phyloP scores from a whole-genome alignment of 2,888 invertebrate species.

The Disparrhopalites patrizii region DNA sequence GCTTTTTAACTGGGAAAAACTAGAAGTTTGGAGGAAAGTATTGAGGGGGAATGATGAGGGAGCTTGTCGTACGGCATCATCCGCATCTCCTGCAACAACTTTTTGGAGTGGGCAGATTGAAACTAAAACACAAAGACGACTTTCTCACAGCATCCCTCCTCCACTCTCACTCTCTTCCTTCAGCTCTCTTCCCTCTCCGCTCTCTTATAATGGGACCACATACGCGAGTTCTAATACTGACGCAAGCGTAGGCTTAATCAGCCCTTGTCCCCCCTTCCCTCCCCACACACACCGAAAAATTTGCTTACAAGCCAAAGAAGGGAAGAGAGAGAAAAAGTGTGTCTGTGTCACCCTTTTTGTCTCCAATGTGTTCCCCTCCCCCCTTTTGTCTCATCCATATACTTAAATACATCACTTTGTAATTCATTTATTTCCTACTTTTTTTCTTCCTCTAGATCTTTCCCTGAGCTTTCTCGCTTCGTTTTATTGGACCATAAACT shows the following conservation, averaged over 20 bases:
- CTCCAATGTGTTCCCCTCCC: too few species aligned
- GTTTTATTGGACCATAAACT: background rate
- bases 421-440: too few species aligned
- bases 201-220: background rate
- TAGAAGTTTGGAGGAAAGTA: background rate
- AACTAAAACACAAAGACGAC: background rate
- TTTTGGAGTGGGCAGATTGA: constrained; percentile 23
- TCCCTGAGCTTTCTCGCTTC: background rate
- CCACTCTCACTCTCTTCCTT: too few species aligned
- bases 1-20: too few species aligned
- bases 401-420: too few species aligned
- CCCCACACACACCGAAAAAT: too few species aligned
- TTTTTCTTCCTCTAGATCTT: too few species aligned
- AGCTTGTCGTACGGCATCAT: constrained; percentile 18
- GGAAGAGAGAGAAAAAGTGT: too few species aligned
- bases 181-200: background rate
- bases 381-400: too few species aligned
- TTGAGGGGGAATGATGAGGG: background rate
- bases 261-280: background rate
- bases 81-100: constrained; percentile 27
- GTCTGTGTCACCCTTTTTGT: too few species aligned
- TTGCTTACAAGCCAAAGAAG: too few species aligned
- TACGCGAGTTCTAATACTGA: constrained; percentile 8
- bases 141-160: constrained; percentile 22
- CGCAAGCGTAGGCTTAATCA: constrained; percentile 27